phyloP scores from a whole-genome alignment of 2,113 vertebrate genomes.

The Pseudopodoces humilis region DNA sequence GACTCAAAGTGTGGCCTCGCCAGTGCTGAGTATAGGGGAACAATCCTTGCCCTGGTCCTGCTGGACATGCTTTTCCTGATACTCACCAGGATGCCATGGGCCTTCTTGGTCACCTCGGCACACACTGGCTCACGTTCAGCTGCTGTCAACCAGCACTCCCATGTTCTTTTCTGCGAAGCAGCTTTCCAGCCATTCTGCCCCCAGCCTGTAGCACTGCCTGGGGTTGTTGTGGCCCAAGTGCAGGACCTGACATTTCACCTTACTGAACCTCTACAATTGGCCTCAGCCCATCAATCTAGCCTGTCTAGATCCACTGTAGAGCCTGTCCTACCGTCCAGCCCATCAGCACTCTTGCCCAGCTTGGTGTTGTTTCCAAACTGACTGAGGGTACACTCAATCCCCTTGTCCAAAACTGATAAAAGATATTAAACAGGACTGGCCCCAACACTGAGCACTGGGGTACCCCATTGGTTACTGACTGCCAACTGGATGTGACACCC shows the following conservation, averaged over 20 bases:
- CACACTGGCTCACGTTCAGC: not conserved
- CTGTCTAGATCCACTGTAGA: not conserved
- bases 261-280: not conserved
- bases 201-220: not conserved
- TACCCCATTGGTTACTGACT: not conserved
- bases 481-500: not conserved
- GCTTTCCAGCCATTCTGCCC: not conserved
- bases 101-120: not conserved
- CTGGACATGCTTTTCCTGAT: not conserved
- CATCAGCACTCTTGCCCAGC: not conserved
- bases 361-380: not conserved
- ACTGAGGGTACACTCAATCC: not conserved
- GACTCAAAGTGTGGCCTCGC: rapidly evolving
- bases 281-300: not conserved
- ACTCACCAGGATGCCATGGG: not conserved
- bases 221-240: not conserved
- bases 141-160: not conserved
- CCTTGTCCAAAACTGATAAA: not conserved
- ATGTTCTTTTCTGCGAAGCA: not conserved
- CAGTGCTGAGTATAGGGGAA: not conserved
- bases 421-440: not conserved
- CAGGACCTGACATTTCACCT: not conserved
- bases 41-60: not conserved
- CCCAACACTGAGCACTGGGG: not conserved
- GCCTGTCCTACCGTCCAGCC: not conserved